Evolutionary conservation across 2,888 invertebrate genomes (phyloP), one percentile per base, ranked within the genome.

Genomic region (Chymomyza caudatula): DNA sequence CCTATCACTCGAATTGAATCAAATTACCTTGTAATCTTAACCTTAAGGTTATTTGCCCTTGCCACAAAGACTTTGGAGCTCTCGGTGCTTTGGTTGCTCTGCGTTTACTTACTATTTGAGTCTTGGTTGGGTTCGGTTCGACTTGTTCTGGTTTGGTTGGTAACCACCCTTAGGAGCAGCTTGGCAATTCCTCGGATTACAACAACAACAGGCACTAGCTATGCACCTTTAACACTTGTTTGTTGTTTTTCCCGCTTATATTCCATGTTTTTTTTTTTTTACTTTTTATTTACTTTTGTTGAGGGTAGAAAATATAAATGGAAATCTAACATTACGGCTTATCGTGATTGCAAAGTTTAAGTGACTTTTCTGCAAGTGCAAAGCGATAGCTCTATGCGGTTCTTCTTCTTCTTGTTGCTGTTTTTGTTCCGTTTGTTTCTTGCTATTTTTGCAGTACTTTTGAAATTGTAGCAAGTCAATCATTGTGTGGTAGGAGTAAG

Each of bases 1-100:
- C 78, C 85, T 90, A 89, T 90, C 90, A 86, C 73, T 85, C 87
- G 85, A 90, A 90, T 90, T 90, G 90, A 89, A 90, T 89, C 90
- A 90, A 90, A 90, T 90, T 90, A 89, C 90, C 89, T 89, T 90
- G 86, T 87, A 87, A 89, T 89, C 90, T 89, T 87, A 88, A 88
- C 89, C 89, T 89, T 88, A 86, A 89, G 87, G 88, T 87, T 88
- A 86, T 89, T 89, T 89, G 88, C 80, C 78, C 60, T 71, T 74
- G 73, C 71, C 74, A 5, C 78, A 65, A 85, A 81, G 44, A 47
- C 44, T 17, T 11, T 37, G 29, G 11, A 25, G 25, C 6, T 37
- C 29, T 37, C 11, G 29, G 11, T 11, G 29, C 11, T 37, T 11
- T 29, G 29, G 74, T 71, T 76, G 74, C 69, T 67, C 69, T 52